A percentile compares a stretch with the other conserved stretches of the same genome.
Conservation (phyloP, 2,888 invertebrate species). For the Eurytoma californica region DNA sequence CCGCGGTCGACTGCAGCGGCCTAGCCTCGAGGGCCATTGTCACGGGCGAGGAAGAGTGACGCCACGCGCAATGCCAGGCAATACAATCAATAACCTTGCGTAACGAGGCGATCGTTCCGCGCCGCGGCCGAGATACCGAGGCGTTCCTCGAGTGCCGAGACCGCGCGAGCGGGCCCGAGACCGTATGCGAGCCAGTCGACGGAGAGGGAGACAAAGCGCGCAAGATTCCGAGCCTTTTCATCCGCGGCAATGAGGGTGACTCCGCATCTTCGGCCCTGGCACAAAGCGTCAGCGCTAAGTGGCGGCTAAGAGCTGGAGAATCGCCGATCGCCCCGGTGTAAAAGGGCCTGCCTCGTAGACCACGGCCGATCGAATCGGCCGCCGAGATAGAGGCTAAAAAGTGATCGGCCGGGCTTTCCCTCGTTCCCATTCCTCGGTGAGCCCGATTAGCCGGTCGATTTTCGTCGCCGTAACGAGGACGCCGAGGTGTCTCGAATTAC, state of each 20-base stretch:
- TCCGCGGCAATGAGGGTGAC: slow-evolving; percentile 33
- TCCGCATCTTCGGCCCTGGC: slow-evolving; percentile 42
- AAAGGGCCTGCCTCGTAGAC: slow-evolving; percentile 19
- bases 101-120: slow-evolving; percentile 61
- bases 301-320: slow-evolving; percentile 58
- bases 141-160: not conserved
- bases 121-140: slow-evolving; percentile 41
- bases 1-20: not conserved
- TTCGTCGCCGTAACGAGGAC: slow-evolving; percentile 25
- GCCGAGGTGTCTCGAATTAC: slow-evolving; percentile 34
- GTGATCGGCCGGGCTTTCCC: not conserved
- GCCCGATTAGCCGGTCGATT: not conserved
- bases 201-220: slow-evolving; percentile 27
- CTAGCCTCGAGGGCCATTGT: slow-evolving; percentile 32
- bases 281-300: slow-evolving; percentile 57
- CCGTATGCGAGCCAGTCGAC: too few species aligned
- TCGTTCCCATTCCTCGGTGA: not conserved
- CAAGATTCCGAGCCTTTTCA: slow-evolving; percentile 2
- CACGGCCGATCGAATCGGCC: slow-evolving; percentile 20
- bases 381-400: slow-evolving; percentile 1
- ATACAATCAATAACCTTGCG: slow-evolving; percentile 68
- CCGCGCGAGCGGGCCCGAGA: too few species aligned
- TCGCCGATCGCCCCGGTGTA: slow-evolving; percentile 38
- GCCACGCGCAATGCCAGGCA: slow-evolving; percentile 51
- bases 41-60: not conserved